Base-by-base conservation (phyloP, 2,888 invertebrate species). In the Melinaea marsaeus region DNA sequence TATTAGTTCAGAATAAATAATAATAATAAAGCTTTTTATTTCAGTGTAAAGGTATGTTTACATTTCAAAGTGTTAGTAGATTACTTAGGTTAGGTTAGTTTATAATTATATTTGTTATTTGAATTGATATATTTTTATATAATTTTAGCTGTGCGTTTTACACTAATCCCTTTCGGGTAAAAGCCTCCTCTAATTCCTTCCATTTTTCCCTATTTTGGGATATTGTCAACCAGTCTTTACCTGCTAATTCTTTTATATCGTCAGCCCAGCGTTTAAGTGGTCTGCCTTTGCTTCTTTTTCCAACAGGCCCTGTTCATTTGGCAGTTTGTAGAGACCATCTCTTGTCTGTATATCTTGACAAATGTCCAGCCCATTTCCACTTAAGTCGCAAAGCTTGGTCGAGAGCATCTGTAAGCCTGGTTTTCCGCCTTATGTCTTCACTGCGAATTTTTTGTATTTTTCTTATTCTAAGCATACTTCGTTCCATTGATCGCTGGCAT, bases 141-240 rank as follows among this genome's bases (percentile, higher is more conserved):
- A 22, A 22, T 22, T 22, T 22, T 22, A 22, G 22, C 22, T 22
- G 22, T 22, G 22, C 22, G 22, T 22, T 22, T 22, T 22, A 22
- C 22, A 48, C 3, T 13, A 3, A 13, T 5, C 56, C 56, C 13
- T 54, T 34, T 46, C 34, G 55, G 34, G 56, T 63, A 60, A 51
- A 65, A 64, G 66, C 68, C 66, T 68, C 67, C 65, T 69, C 63
- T 60, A 68, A 46, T 4, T 37, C 42, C 42, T 60, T 55, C 67
- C 64, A 70, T 11, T 55, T 46, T 3, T 67, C 57, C 54, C 68
- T 57, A 37, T 65, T 57, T 46, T 46, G 35, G 48, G 68, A 63
- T 51, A 59, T 45, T 55, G 51, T n/a, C 4, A 13, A 58, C 61
- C 68, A 67, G 11, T 55, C 13, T 11, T 45, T 60, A 5, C 64